phyloP scores from a whole-genome alignment of 2,888 invertebrate genomes.

The Aproaerema taeniolella region DNA sequence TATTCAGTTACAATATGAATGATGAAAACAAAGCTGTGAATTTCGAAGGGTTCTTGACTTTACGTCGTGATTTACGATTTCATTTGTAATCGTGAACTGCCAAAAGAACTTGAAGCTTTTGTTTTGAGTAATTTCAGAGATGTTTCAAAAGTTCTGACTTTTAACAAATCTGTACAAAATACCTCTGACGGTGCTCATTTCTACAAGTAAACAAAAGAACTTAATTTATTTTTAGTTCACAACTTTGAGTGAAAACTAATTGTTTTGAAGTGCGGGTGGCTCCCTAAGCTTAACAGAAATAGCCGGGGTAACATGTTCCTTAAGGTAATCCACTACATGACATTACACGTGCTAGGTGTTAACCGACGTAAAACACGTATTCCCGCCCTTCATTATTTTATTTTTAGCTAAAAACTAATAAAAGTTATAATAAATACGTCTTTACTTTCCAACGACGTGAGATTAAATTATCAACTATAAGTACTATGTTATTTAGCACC shows the following conservation, averaged over 20 bases:
- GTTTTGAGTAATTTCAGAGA: no score
- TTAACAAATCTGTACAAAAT: no score
- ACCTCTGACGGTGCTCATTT: no score
- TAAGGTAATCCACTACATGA: slow-evolving; percentile 61
- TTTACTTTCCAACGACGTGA: slow-evolving; percentile 45
- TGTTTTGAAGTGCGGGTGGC: slow-evolving; percentile 21
- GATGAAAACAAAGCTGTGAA: no score
- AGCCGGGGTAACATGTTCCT: slow-evolving; percentile 36
- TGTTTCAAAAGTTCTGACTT: no score
- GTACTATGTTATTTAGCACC: no score
- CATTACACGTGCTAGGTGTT: slow-evolving; percentile 68
- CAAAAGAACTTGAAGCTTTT: no score
- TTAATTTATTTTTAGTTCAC: slow-evolving; percentile 5
- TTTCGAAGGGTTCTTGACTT: no score
- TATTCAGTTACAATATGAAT: no score
- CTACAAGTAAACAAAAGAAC: slow-evolving; percentile 1
- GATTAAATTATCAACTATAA: no score
- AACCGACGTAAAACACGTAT: slow-evolving; percentile 54
- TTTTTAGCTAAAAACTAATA: slow-evolving; percentile 50
- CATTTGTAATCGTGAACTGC: no score
- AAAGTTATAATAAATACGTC: slow-evolving; percentile 52
- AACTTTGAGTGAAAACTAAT: slow-evolving; percentile 19
- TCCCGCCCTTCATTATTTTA: slow-evolving; percentile 55
- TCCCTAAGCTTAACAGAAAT: slow-evolving; percentile 48
- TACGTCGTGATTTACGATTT: no score